Base-by-base conservation (phyloP, 2,113 vertebrate species). In the Sardina pilchardus region DNA sequence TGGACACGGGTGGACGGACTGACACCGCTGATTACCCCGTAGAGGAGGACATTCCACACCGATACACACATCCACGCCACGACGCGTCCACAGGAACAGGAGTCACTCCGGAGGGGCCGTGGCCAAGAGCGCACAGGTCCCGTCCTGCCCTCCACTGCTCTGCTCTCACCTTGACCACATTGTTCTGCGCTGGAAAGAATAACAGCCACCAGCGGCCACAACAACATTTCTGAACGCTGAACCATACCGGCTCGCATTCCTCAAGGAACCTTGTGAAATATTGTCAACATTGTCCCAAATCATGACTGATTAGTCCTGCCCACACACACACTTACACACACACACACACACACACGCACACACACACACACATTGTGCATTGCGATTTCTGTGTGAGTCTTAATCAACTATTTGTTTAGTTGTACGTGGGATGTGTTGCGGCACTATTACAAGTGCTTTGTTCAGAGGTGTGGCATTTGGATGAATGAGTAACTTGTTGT, bases 41-140 rank as follows among this genome's bases (percentile, higher is more conserved):
- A 85, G 90, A n/a, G 71, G 86, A 83, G 89, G 91, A 82, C 42
- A 85, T 86, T 86, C 89, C 30, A 86, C 24, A 81, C 44, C 7
- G 59, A 81, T 63, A 81, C 43, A 90, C 87, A 86, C 81, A 47
- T 7, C 81, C 24, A 7, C 5, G 80, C 63, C n/a, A 26, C 7
- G 63, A 21, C 3, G 12, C 14, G 30, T 78, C 21, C 19, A 59
- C 53, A 78, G 71, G 71, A 78, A 78, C 26, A 36, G 26, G 71
- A 14, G 71, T 78, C 71, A 78, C 12, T 9, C 14, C 16, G 71
- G 30, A 17, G 30, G 36, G 71, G 14, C 14, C 71, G 36, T 36
- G 67, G 67, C 26, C 67, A 36, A 75, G 67, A 47, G 16, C 86
- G 56, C 81, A 59, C n/a, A 82, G 67, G 30, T 34, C 34, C 71